A percentile compares a stretch with the other conserved stretches of the same genome.
These are phyloP conservation scores for Murina feae DNA, from an alignment of 2,113 vertebrate species.

Conservation along the genomic window DNA sequence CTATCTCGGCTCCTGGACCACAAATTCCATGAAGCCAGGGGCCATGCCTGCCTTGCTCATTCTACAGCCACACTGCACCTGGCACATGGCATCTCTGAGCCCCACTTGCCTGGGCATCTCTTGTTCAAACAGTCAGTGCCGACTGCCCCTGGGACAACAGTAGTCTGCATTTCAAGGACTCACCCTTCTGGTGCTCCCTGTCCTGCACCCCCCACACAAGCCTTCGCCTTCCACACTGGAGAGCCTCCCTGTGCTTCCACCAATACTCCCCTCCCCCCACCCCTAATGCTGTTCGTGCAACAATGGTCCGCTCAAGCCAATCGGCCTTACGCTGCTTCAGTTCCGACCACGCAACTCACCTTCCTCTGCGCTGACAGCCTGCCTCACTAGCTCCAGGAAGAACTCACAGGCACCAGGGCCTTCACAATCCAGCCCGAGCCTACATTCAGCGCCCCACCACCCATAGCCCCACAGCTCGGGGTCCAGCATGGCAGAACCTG, in stretches of 20 bases:
- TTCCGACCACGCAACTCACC: not conserved
- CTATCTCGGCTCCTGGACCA: conserved; percentile 13
- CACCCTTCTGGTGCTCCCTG: not conserved
- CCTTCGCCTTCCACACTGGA: no score
- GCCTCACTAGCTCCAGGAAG: not conserved
- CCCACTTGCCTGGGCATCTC: not conserved
- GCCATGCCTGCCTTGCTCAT: not conserved
- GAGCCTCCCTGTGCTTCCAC: not conserved
- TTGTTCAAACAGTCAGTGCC: not conserved
- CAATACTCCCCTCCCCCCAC: no score
- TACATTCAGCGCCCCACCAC: not conserved
- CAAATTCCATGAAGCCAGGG: not conserved
- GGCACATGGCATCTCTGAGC: not conserved
- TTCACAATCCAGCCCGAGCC: not conserved
- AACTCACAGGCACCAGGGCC: not conserved
- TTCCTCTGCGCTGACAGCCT: not conserved
- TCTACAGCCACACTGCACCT: not conserved
- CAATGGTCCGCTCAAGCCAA: fast-evolving
- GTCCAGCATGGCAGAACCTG: not conserved
- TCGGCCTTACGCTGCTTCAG: not conserved
- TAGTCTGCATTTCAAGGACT: not conserved
- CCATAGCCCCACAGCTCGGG: fast-evolving
- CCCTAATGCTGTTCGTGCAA: not conserved
- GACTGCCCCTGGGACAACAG: not conserved
- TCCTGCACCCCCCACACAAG: fast-evolving